Conservation (phyloP, 53 echinoderm and acorn worm genomes). For the Astropecten irregularis region DNA sequence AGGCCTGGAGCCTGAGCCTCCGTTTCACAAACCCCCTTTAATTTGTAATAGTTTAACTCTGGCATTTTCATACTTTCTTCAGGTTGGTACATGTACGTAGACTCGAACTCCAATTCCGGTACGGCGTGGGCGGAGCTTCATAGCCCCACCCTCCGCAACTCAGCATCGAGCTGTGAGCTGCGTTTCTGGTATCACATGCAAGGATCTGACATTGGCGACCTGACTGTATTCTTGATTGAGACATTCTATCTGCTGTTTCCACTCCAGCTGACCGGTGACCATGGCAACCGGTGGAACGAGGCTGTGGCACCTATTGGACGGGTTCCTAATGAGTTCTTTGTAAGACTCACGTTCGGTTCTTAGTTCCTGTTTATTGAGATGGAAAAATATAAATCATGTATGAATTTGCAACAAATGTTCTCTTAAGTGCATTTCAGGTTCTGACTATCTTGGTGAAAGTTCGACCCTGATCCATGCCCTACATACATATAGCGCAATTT, state of each 20-base stretch:
- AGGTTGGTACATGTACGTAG: constrained; percentile 92
- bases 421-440: no score
- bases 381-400: no score
- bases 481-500: no score
- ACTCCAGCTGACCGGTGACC: constrained; percentile 44
- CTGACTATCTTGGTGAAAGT: no score
- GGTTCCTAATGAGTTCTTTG: constrained; percentile 62
- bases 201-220: constrained; percentile 64
- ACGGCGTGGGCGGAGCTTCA: constrained; percentile 41
- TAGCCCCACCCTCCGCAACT: constrained; percentile 66
- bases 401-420: no score
- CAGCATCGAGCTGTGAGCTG: constrained; percentile 82
- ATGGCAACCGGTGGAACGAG: constrained; percentile 73
- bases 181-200: constrained; percentile 74
- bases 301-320: constrained; percentile 65
- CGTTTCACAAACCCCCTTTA: no score
- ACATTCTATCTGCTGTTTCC: constrained; percentile 44
- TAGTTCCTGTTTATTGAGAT: background rate
- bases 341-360: background rate
- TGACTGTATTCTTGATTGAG: constrained; percentile 56
- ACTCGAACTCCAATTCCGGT: constrained; percentile 59
- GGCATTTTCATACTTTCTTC: no score
- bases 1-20: no score
- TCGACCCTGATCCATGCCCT: background rate
- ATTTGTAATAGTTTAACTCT: no score